Evolutionary conservation across 1,140 invertebrate genomes (phyloP), one percentile per base, ranked within the genome.

Genomic region (Drosophila pseudoananassae): DNA sequence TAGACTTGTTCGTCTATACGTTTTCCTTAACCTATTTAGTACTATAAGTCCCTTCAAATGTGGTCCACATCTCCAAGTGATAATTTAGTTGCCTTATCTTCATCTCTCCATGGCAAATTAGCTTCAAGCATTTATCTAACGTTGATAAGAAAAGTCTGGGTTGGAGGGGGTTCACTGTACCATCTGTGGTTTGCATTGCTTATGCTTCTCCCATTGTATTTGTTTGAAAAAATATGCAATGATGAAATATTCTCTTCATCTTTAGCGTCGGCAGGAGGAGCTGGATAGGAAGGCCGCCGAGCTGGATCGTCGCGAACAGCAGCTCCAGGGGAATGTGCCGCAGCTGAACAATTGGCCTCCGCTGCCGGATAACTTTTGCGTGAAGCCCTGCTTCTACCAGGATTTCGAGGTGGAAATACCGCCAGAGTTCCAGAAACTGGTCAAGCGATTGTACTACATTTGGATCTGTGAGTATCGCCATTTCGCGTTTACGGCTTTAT

Each of bases 341-440:
- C 94, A 97, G 74, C 94, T 96, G 88, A 99, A 99, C 92, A 99
- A 99, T 93, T 99, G 98, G 98, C 99, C 99, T 3, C 99, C 99
- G 10, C 91, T 99, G 58, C 98, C 99, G 4, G 95, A 96, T 31
- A 95, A 96, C 76, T 98, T 96, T 77, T 98, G 97, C 84, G 94
- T 99, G 52, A 97, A 99, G 90, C 98, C 99, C 1, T 99, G 99
- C 92, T 99, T 99, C 92, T 99, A 99, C 93, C 98, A 99, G 93
- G 99, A 99, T 92, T 99, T 99, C 74, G 97, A 98, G 92, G 96
- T 99, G n/a, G 99, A 99, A 92, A 99, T 99, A 92, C 98, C 98
- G 15, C 93, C 97, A 50, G 98, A 99, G 92, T 99, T 99, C 93
- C 98, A 99, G 92, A 96, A 96, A 90, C 95, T 99, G 75, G 98